Evolutionary conservation across 2,113 vertebrate species (phyloP).

Genomic region (Setophaga kirtlandii): DNA sequence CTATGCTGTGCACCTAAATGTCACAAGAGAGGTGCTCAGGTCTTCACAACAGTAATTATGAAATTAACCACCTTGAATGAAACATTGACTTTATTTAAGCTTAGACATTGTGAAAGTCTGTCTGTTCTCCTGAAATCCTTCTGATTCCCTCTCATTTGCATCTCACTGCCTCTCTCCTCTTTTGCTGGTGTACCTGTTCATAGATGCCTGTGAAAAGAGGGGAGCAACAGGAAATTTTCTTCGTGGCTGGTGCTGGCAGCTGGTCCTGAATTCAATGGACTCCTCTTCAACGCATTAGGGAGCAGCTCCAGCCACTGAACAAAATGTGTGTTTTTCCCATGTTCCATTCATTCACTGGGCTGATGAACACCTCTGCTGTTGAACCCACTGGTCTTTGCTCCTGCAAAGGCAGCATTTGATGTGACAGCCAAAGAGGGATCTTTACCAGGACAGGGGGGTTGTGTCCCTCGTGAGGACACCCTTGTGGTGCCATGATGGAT

Average conservation of each 20-base stretch:
- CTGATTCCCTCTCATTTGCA: not conserved
- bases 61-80: slow-evolving; percentile 46
- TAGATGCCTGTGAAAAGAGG: slow-evolving; percentile 1
- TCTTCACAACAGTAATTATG: slow-evolving; percentile 22
- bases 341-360: not conserved
- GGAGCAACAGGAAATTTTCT: not conserved
- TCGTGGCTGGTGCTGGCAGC: not conserved
- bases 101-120: not conserved
- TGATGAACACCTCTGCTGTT: not conserved
- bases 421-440: not conserved
- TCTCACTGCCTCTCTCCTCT: slow-evolving; percentile 21
- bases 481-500: not conserved
- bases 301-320: not conserved
- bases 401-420: not conserved
- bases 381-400: not conserved
- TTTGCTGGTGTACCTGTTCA: not conserved
- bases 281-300: not conserved
- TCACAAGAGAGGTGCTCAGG: not conserved
- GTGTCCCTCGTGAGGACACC: not conserved
- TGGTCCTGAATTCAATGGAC: not conserved
- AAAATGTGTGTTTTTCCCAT: not conserved
- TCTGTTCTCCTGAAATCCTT: slow-evolving; percentile 23
- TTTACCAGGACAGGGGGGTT: not conserved
- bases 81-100: slow-evolving; percentile 8
- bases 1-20: not conserved